A percentile compares a stretch with the other conserved stretches of the same genome.
Evolutionary conservation across 2,888 invertebrate species (phyloP).

Genomic region (Chouioia cunea): DNA sequence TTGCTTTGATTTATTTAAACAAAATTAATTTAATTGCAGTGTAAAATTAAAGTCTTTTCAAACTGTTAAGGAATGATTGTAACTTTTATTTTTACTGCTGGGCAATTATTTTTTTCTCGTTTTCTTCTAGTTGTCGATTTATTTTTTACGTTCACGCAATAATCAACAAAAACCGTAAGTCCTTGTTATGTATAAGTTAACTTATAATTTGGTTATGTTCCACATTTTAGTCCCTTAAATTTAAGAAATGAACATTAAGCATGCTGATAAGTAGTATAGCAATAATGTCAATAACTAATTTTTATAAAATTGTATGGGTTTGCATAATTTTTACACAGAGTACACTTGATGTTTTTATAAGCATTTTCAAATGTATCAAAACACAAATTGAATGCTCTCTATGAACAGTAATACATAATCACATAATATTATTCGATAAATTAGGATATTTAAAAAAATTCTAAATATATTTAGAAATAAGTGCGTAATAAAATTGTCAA

Average conservation of each 20-base stretch:
- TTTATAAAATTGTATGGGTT: constrained; percentile 9
- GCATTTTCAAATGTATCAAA: no score
- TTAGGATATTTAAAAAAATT: no score
- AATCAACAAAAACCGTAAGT: constrained; percentile 47
- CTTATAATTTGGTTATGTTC: constrained; percentile 27
- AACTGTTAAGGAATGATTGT: constrained; percentile 26
- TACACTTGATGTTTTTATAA: constrained; percentile 4
- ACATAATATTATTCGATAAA: no score
- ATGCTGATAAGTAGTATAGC: constrained; percentile 38
- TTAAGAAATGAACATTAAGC: constrained; percentile 16
- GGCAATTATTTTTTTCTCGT: constrained; percentile 44
- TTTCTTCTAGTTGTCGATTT: constrained; percentile 47
- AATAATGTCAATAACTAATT: constrained; percentile 40
- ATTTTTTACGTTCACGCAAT: constrained; percentile 47
- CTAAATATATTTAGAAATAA: no score
- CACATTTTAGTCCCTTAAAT: constrained; percentile 16
- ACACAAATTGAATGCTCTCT: no score
- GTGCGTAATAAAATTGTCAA: no score
- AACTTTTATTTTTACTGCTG: constrained; percentile 33
- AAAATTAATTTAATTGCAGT: constrained; percentile 24
- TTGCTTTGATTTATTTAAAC: constrained; percentile 29
- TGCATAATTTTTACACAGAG: constrained; percentile 18
- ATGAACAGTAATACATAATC: no score
- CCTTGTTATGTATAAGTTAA: constrained; percentile 31
- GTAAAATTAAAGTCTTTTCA: constrained; percentile 6